Evolutionary conservation across 2,888 invertebrate genomes (phyloP).

Genomic region (Flexamia atlantica): DNA sequence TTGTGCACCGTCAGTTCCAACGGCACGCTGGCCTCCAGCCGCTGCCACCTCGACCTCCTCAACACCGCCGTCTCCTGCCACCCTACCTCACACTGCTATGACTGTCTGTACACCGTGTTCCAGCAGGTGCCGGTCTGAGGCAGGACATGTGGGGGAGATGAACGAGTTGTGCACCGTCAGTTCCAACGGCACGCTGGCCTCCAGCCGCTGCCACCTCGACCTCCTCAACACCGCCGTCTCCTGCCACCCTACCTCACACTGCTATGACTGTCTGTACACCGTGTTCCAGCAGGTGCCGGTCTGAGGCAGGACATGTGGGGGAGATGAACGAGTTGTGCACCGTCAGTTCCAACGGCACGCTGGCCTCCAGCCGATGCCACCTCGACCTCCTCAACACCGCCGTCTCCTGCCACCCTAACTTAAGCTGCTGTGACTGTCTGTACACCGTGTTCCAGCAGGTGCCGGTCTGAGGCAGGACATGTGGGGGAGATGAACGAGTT

Average conservation of each 20-base stretch:
- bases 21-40: too few species aligned
- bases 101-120: too few species aligned
- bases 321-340: conserved; percentile 41
- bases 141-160: background rate
- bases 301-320: background rate
- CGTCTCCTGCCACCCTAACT: conserved; percentile 66
- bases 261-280: too few species aligned
- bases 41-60: too few species aligned
- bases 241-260: conserved; percentile 66
- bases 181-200: conserved; percentile 26
- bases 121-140: background rate
- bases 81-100: too few species aligned
- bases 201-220: conserved; percentile 65
- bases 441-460: too few species aligned
- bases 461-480: too few species aligned
- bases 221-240: conserved; percentile 65
- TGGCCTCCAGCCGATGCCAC: conserved; percentile 62
- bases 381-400: conserved; percentile 66
- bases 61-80: too few species aligned
- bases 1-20: too few species aligned
- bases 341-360: conserved; percentile 14
- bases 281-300: too few species aligned
- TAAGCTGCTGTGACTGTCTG: too few species aligned
- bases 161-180: conserved; percentile 18
- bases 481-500: too few species aligned